Percentiles rank a stretch among this genome's conserved stretches.
These are phyloP conservation scores for Setophaga kirtlandii DNA, from an alignment of 2,113 vertebrate species.

Conservation along the genomic window DNA sequence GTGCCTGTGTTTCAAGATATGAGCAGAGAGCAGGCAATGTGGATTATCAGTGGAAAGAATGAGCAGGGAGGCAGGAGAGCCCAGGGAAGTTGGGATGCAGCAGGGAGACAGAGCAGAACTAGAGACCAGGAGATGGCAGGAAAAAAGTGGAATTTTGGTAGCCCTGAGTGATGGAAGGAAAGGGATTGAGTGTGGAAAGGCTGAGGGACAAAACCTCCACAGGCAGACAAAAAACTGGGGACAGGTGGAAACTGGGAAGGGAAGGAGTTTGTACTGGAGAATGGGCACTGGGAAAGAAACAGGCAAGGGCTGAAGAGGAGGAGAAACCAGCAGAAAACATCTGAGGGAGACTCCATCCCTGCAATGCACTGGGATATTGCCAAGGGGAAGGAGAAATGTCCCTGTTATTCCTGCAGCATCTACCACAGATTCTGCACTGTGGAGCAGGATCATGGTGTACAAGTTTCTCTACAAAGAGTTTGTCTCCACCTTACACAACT, in stretches of 20 bases:
- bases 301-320: neutral
- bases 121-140: neutral
- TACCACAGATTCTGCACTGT: neutral
- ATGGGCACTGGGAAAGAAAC: fast-evolving
- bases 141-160: neutral
- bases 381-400: neutral
- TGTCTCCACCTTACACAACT: neutral
- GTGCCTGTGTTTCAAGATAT: neutral
- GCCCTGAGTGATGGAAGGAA: neutral
- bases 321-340: neutral
- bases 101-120: neutral
- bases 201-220: neutral
- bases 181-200: neutral
- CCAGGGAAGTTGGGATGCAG: neutral
- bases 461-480: neutral
- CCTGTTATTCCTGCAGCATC: neutral
- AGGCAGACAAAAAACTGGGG: neutral
- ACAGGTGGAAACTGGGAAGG: neutral
- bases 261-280: neutral
- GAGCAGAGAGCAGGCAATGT: neutral
- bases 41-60: neutral
- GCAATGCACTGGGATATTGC: neutral
- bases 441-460: neutral
- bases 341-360: neutral
- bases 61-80: neutral